Evolutionary conservation across 2,113 vertebrate genomes (phyloP), one percentile per base, ranked within the genome.

Genomic region (Columba livia): DNA sequence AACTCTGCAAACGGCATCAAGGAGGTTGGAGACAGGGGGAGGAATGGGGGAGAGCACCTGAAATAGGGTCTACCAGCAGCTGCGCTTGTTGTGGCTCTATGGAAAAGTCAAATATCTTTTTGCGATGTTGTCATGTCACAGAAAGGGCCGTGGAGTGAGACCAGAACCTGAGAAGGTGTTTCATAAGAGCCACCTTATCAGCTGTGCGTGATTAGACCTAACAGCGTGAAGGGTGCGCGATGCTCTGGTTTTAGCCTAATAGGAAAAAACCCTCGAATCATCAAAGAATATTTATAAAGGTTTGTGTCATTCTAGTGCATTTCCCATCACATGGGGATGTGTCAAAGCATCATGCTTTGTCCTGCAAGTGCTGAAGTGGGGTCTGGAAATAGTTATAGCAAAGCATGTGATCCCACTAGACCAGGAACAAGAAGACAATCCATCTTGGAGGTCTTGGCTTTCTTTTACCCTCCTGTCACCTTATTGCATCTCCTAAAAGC

Each of bases 321-420:
- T 73, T 92, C 74, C 86, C 82, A 79, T 94, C 96, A 94, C 91
- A 32, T 26, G 89, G 53, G 69, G 78, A 79, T 97, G 94, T 51
- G 93, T 96, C 92, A 82, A 85, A 56, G 65, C 79, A 20, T 88
- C 84, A 16, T 1, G 2, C 51, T 74, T 2, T 13, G 89, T 34
- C 79, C 80, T 85, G 40, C 29, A 24, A 80, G n/a, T 4, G 57
- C 88, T 77, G 42, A 58, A 62, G 77, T 54, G 26, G 20, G 57
- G 69, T 26, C 71, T 94, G 91, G 95, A 96, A 96, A 94, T 12
- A 73, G 36, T 93, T 87, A 71, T 0, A 36, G 71, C 47, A 28
- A 57, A 81, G 56, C 93, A 78, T 54, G 61, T 79, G 91, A 94
- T 71, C 29, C 51, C 21, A 9, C 28, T 6, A 16, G 67, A 7